Conservation (phyloP, 2,888 invertebrate genomes). For the Pediacus dermestoides region DNA sequence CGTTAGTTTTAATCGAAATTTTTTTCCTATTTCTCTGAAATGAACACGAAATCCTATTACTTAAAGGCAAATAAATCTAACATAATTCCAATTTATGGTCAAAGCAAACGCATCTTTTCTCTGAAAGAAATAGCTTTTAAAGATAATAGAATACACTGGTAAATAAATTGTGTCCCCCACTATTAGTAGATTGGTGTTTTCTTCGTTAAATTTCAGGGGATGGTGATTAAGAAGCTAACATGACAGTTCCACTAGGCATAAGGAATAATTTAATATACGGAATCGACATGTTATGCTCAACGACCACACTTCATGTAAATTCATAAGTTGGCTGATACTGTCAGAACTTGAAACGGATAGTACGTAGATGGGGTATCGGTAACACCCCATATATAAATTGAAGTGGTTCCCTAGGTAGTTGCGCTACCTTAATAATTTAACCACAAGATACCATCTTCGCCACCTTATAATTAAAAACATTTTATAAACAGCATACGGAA, state of each 20-base stretch:
- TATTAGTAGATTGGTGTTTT: conserved; percentile 36
- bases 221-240: conserved; percentile 27
- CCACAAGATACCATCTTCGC: too few species aligned
- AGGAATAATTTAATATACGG: conserved; percentile 38
- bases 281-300: conserved; percentile 33
- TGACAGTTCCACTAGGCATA: conserved; percentile 13
- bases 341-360: conserved; percentile 19
- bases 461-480: too few species aligned
- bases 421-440: too few species aligned
- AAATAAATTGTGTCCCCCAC: conserved; percentile 36
- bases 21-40: too few species aligned
- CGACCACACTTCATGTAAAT: conserved; percentile 39
- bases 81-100: conserved; percentile 28
- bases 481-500: too few species aligned
- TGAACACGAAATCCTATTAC: conserved; percentile 12
- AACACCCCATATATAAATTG: too few species aligned
- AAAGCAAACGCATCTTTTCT: conserved; percentile 19
- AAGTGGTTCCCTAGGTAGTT: too few species aligned
- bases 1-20: conserved; percentile 3
- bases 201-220: conserved; percentile 16
- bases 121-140: conserved; percentile 17
- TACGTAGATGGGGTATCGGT: background rate
- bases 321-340: conserved; percentile 39
- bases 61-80: conserved; percentile 25
- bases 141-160: conserved; percentile 28